Base-by-base conservation (phyloP, 2,113 vertebrate species). In the Pandion haliaetus region DNA sequence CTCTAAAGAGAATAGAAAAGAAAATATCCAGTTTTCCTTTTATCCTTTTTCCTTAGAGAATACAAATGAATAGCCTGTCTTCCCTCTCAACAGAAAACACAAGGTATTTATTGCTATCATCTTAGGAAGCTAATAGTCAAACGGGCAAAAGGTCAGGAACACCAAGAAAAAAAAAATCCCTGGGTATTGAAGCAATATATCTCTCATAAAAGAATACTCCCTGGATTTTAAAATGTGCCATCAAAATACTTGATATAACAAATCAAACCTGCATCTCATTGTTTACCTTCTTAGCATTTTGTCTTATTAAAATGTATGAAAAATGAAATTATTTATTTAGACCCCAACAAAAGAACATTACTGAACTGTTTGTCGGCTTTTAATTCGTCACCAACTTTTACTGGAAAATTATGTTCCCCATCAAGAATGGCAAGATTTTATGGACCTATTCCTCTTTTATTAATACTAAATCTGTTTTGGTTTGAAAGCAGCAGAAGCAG, bases 1-100 rank as follows among this genome's bases (percentile, higher is more conserved):
- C 89, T 95, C 96, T 95, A 85, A 96, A 95, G 96, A 96, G 96
- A 97, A 95, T 91, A 98, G 91, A 95, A 97, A 97, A 96, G 92
- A 97, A 97, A 97, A 96, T 96, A 95, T 55, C 23, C 65, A 19
- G 50, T 91, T 96, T 95, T 90, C 70, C 86, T 97, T 97, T 97
- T 88, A 98, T 97, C 94, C 70, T 92, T 73, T 77, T 82, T 94
- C 96, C 94, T 95, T 92, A 62, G 94, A 96, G 94, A 95, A 93
- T 86, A 96, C 54, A 94, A 97, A 97, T 78, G 76, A 96, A 97
- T 93, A 96, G 85, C 44, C 49, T 93, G 82, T 97, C 95, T 97
- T 97, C 78, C 76, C 74, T 86, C 76, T 96, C 52, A 95, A 86
- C 47, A 94, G 81, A 89, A 96, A 92, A 93, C 72, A 82, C 88